Conservation (phyloP, 2,797 vertebrate species). For the Stomatorhinus walkeri region DNA sequence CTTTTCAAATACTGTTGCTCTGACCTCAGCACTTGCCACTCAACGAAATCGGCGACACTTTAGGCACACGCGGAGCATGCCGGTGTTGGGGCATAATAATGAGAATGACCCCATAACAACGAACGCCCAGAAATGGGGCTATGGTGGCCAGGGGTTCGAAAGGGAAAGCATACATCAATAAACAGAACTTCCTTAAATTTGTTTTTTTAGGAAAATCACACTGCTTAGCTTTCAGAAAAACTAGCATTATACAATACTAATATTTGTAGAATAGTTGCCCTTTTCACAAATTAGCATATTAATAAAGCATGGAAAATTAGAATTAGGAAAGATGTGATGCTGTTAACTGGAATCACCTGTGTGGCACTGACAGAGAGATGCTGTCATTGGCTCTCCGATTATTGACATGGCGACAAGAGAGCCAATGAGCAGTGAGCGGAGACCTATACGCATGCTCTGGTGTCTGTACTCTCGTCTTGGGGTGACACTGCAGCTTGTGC, state of each 20-base stretch:
- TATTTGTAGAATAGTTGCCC: neutral
- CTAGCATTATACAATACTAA: neutral
- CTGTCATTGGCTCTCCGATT: neutral
- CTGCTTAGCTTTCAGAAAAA: neutral
- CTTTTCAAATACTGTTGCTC: constrained; percentile 58
- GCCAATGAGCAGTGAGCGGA: neutral
- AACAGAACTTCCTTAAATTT: neutral
- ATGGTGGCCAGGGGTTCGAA: neutral
- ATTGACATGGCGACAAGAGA: neutral
- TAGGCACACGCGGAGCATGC: constrained; percentile 41
- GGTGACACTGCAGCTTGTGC: neutral
- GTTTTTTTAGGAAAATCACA: neutral
- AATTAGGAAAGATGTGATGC: neutral
- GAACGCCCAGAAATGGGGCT: neutral
- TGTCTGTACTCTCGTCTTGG: neutral
- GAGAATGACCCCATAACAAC: neutral
- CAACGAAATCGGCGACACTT: constrained; percentile 51
- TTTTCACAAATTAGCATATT: neutral
- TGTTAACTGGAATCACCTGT: neutral
- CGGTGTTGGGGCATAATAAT: constrained; percentile 47
- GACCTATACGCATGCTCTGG: neutral
- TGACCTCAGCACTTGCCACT: constrained; percentile 61
- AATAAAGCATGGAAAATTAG: neutral
- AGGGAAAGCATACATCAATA: neutral
- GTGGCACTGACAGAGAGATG: neutral